Evolutionary conservation across 2,888 invertebrate genomes (phyloP), one percentile per base, ranked within the genome.

Genomic region (Alentia gelatinosa): DNA sequence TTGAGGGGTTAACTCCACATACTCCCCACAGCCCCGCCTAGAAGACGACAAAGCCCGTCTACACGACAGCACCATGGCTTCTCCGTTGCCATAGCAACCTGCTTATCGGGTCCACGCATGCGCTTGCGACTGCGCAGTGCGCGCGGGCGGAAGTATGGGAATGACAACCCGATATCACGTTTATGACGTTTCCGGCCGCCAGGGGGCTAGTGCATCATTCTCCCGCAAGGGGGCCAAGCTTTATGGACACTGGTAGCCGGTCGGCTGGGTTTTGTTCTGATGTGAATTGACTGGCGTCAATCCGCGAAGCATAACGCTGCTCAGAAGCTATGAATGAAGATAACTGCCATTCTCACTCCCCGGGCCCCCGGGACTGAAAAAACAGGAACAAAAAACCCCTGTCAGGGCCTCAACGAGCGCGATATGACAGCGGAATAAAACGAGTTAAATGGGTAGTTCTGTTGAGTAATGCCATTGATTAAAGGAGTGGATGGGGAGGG

Each of bases 251-350:
- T 68, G 68, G 68, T 30, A 68, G 30, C n/a, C 4, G 68, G 68
- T 30, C 15, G 3, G 15, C 68, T 68, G 68, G 3, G 26, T 68
- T 79, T 79, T 79, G 79, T 79, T 79, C 79, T 39, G 15, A 79
- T 35, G 37, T 39, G 79, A 79, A 79, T 79, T 79, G 79, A 79
- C 39, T 39, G 79, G 39, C 79, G 39, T 68, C 79, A 79, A 15
- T 79, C 39, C 39, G 37, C 5, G 79, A 39, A 19, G 39, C n/a
- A 79, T 79, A 37, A 79, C 35, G 5, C 79, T 35, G 37, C 39
- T 79, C 79, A 79, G n/a, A 37, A 26, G 79, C 37, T 39, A 79
- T 79, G 79, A 79, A 79, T 35, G 79, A 79, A 35, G 79, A 79
- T 79, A 79, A 79, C 79, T 79, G 79, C 39, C 79, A 79, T 39